Percentiles rank a stretch among this genome's conserved stretches.
Conservation (phyloP, 2,888 invertebrate genomes). For the Diogma glabrata region DNA sequence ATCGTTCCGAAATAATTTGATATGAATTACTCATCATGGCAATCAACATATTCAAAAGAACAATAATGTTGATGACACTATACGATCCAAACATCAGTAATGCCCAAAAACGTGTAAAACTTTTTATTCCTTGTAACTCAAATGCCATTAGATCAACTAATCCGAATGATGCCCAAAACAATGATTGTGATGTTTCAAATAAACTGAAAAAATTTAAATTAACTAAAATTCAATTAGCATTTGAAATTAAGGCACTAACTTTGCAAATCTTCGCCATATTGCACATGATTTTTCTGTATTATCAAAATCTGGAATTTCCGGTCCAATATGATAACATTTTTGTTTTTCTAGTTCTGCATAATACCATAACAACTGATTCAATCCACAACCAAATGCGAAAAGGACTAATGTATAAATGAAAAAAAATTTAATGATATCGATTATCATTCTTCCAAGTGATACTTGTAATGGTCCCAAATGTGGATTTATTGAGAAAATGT, state of each 20-base stretch:
- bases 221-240: constrained; percentile 1
- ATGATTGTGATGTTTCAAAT: constrained; percentile 93
- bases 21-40: constrained; percentile 99
- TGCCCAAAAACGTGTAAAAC: constrained; percentile 93
- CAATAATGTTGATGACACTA: constrained; percentile 94
- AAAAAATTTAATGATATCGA: constrained; percentile 93
- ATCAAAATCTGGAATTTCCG: constrained; percentile 63
- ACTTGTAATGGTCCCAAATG: constrained; percentile 89
- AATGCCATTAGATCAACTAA: constrained; percentile 89
- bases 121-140: constrained; percentile 88
- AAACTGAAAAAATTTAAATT: constrained; percentile 49
- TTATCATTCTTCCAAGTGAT: constrained; percentile 85
- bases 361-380: constrained; percentile 88
- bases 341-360: constrained; percentile 80
- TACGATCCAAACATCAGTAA: constrained; percentile 96
- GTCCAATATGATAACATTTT: constrained; percentile 66
- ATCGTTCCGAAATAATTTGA: constrained; percentile 91
- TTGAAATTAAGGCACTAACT: constrained; percentile 45
- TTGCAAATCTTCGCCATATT: constrained; percentile 81
- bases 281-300: constrained; percentile 70
- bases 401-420: constrained; percentile 86
- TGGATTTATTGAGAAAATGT: constrained; percentile 94
- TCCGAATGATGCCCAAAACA: constrained; percentile 98
- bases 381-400: constrained; percentile 92
- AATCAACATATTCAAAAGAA: constrained; percentile 92